Conservation (phyloP, 2,113 vertebrate genomes). For the Paracanthobrama guichenoti region DNA sequence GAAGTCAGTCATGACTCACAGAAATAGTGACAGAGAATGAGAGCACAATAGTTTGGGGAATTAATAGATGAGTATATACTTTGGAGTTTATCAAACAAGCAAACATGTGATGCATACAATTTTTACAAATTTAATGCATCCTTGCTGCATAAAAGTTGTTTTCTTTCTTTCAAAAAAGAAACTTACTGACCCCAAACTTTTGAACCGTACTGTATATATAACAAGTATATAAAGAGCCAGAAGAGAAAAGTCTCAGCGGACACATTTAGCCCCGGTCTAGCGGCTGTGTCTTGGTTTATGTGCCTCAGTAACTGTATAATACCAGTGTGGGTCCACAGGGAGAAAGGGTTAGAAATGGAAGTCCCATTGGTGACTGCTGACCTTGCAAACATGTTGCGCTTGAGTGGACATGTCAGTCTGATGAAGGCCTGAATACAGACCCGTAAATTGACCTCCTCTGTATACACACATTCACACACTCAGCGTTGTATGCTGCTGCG, state of each 20-base stretch:
- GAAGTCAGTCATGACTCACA: constrained; percentile 15
- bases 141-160: too few species aligned
- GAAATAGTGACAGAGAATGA: constrained; percentile 1
- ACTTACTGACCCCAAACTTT: too few species aligned
- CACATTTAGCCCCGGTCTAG: constrained; percentile 13
- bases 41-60: not conserved
- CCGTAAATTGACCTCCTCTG: constrained; percentile 43
- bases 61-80: not conserved
- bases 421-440: constrained; percentile 13
- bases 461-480: constrained; percentile 30
- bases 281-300: constrained; percentile 18
- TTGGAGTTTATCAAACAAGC: not conserved
- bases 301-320: constrained; percentile 30
- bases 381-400: constrained; percentile 48
- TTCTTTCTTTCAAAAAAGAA: too few species aligned
- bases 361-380: constrained; percentile 45
- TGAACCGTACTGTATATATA: too few species aligned
- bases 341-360: constrained; percentile 33
- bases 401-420: constrained; percentile 40
- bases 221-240: not conserved
- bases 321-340: constrained; percentile 9
- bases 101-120: not conserved
- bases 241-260: constrained; percentile 11
- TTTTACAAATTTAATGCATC: too few species aligned
- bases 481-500: not conserved